Base-by-base conservation (phyloP, 2,888 invertebrate genomes). In the Lottia scabra region DNA sequence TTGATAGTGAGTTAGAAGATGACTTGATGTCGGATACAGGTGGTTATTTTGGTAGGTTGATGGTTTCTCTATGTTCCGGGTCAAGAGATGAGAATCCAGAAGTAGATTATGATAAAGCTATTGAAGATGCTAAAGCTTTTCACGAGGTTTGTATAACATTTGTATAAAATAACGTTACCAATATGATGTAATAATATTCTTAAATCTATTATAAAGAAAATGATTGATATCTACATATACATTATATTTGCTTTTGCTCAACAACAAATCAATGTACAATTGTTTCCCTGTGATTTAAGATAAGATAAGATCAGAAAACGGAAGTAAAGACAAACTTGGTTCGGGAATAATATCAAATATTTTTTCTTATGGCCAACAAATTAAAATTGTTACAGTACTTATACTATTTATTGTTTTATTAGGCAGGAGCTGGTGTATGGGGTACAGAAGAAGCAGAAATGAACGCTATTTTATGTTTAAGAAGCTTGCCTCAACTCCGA, bases 401-500 rank as follows among this genome's bases (percentile, higher is more conserved):
- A 56, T 56, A 30, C 2, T 30, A 4, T 30, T 5, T 48, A 56
- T 56, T 19, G 10, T 56, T 56, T 19, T 6, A 19, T 56, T 75
- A 87, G 86, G 87, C 86, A 23, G 87, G 87, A n/a, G 82, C 83
- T 30, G 80, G 74, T 0, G 73, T 79, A 27, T 76, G 81, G 72
- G 87, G 87, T 3, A 87, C 87, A 12, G 85, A 87, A 15, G 87
- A 87, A 72, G 80, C 83, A 5, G 83, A 78, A 8, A 75, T 87
- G 68, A 85, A 85, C 78, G 72, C 78, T 16, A 77, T 87, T 38
- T 75, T 87, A 67, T 83, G 84, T 73, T 67, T 77, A 16, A 74
- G 80, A 19, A 83, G 83, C 68, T 78, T 74, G 30, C 65, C 73
- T 2, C 85, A 85, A 62, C 80, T 87, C 63, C 71, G 75, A 27